These are phyloP conservation scores for Hesperia comma DNA, from an alignment of 2,888 invertebrate genomes.

Conservation along the genomic window DNA sequence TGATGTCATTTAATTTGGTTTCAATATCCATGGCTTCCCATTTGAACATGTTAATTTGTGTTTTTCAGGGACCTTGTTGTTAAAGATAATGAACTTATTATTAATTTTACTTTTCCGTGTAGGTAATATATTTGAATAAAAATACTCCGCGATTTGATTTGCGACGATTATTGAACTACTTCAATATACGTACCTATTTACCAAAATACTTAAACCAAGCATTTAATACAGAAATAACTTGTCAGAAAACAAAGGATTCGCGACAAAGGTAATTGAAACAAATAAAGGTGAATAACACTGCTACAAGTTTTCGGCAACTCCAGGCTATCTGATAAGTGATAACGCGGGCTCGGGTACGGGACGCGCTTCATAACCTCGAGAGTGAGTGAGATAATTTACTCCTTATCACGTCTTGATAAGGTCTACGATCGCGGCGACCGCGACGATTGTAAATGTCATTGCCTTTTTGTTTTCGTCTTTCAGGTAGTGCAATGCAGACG, in stretches of 20 bases:
- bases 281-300: conserved; percentile 26
- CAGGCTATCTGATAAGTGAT: conserved; percentile 26
- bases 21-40: no score
- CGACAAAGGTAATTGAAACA: conserved; percentile 11
- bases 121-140: no score
- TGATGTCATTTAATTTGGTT: no score
- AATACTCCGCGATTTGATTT: no score
- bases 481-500: not conserved
- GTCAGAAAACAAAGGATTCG: not conserved
- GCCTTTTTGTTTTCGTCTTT: not conserved
- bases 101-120: no score
- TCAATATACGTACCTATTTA: no score
- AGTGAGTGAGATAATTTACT: not conserved
- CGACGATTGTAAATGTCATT: not conserved
- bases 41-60: no score
- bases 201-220: no score
- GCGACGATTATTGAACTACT: no score
- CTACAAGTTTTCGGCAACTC: conserved; percentile 12
- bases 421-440: not conserved
- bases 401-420: not conserved
- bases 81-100: no score
- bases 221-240: no score
- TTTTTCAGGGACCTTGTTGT: no score
- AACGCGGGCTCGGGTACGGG: not conserved
- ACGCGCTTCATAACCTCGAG: not conserved